phyloP scores from a whole-genome alignment of 2,797 vertebrate genomes.

The Myotis findleyi region DNA sequence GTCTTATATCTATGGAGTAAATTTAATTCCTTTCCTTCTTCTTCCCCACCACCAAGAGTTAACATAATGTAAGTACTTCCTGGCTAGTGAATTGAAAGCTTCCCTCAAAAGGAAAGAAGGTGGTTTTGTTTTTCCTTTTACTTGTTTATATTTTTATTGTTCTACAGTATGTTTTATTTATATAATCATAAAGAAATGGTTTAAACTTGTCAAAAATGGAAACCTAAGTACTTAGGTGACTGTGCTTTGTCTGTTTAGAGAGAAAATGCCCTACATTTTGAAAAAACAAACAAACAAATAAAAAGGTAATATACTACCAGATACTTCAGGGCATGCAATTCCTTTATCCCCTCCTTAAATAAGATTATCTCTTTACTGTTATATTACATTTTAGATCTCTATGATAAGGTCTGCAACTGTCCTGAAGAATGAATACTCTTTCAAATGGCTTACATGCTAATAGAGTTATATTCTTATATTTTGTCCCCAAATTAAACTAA shows the following conservation, averaged over 20 bases:
- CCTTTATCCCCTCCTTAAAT: not conserved
- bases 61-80: not conserved
- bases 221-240: not conserved
- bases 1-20: not conserved
- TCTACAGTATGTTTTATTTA: not conserved
- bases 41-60: not conserved
- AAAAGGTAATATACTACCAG: not conserved
- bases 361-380: not conserved
- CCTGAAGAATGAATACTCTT: not conserved
- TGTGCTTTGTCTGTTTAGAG: not conserved
- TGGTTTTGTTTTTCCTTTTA: not conserved
- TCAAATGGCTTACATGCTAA: not conserved
- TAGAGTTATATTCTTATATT: not conserved
- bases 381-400: not conserved
- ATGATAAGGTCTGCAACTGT: not conserved
- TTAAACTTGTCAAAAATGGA: not conserved
- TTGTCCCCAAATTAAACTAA: not conserved
- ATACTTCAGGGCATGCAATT: not conserved
- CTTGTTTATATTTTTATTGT: not conserved
- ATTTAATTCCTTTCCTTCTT: not conserved
- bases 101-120: not conserved
- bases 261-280: not conserved
- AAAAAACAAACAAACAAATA: not conserved
- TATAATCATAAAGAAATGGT: not conserved
- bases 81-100: not conserved